Base-by-base conservation (phyloP, 2,797 vertebrate species). In the Pogoniulus pusillus region DNA sequence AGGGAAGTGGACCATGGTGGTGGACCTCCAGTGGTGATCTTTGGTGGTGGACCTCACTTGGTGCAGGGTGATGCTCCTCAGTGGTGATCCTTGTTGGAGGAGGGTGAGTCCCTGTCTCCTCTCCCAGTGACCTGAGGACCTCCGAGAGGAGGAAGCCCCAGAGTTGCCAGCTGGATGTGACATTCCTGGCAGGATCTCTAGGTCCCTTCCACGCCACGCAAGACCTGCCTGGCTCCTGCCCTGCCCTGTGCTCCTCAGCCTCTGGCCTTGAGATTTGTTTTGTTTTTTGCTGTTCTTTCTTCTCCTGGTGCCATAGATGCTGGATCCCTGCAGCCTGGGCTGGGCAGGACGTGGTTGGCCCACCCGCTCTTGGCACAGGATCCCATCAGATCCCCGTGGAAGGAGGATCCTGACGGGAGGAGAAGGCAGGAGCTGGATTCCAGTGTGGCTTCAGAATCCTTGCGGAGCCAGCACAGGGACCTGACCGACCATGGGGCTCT, bases 361-460 rank as follows among this genome's bases (percentile, higher is more conserved):
- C 16, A 75, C 87, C 89, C 35, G 93, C 90, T 92, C 29, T 4
- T 34, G 92, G 81, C 89, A 86, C 81, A 41, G 41, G 59, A 34
- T 3, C 13, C 86, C 89, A 92, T 94, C 95, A 88, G 41, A 15
- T 76, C 88, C 77, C 70, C 51, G 35, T 29, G 53, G 91, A 57
- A 87, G 63, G 76, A 94, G 90, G 54, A 94, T 23, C 30, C 91
- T 0, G 43, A 63, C 58, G 53, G 84, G 92, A 57, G 75, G 57
- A 89, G 53, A 54, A 29, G 45, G 10, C 63, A 37, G 88, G 65
- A 83, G 70, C 77, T 78, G 39, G 32, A 72, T 51, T 78, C 89
- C 87, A 60, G 87, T 68, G 85, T 79, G 60, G 82, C 89, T 94
- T 87, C 68, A 85, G 87, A 53, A 78, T 75, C 89, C 86, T 91